Percentiles rank a stretch among this genome's conserved stretches.
Conservation (phyloP, 2,888 invertebrate species). For the Diaperis boleti region DNA sequence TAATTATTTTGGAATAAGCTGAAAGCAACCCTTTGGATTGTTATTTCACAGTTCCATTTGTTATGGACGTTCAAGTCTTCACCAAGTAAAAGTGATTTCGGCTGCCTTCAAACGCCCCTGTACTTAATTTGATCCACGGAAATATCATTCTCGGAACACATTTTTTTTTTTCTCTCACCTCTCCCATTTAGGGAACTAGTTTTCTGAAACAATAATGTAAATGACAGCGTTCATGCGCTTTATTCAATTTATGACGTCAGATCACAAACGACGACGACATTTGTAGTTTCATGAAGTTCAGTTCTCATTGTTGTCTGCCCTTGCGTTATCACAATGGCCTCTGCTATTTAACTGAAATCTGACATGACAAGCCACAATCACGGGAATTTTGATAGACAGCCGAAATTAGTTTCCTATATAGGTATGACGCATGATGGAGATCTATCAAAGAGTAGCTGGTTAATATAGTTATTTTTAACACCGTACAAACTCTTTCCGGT, state of each 20-base stretch:
- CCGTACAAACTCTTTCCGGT: not conserved
- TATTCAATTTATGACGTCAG: slow-evolving; percentile 39
- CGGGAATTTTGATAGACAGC: slow-evolving; percentile 34
- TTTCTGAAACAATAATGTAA: slow-evolving; percentile 36
- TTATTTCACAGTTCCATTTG: too few relatives aligned
- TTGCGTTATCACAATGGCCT: slow-evolving; percentile 37
- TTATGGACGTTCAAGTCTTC: too few relatives aligned
- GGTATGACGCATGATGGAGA: slow-evolving; percentile 23
- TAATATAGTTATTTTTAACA: slow-evolving; percentile 7
- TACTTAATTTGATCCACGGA: too few relatives aligned
- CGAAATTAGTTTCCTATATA: slow-evolving; percentile 37
- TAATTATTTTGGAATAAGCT: too few relatives aligned
- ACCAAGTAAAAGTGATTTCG: too few relatives aligned
- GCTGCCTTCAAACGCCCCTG: too few relatives aligned
- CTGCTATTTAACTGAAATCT: slow-evolving; percentile 37
- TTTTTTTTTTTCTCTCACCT: too few relatives aligned
- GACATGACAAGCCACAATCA: slow-evolving; percentile 40
- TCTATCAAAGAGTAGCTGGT: slow-evolving; percentile 24
- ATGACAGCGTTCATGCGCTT: slow-evolving; percentile 37
- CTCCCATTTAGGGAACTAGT: too few relatives aligned
- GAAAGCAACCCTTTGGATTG: too few relatives aligned
- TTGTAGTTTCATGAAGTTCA: slow-evolving; percentile 39
- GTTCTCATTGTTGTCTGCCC: slow-evolving; percentile 37
- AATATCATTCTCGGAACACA: too few relatives aligned
- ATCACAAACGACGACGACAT: slow-evolving; percentile 42